Evolutionary conservation across 1,140 invertebrate genomes (phyloP), one percentile per base, ranked within the genome.

Genomic region (Holcopasites calliopsidis): DNA sequence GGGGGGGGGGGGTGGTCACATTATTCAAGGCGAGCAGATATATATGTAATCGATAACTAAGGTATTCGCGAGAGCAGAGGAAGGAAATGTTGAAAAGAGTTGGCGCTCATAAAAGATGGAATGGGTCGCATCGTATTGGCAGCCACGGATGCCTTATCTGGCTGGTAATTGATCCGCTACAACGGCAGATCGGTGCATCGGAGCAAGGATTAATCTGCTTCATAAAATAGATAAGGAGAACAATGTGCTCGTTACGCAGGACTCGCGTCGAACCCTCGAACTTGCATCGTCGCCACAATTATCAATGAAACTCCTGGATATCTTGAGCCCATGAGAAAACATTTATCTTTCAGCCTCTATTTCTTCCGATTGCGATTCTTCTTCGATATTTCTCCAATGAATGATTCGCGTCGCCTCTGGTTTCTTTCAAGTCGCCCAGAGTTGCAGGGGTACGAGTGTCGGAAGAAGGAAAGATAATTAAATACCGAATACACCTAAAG

Each of bases 241-340:
- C 78, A 85, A 85, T 83, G 72, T 80, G 78, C 80, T 83, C 69
- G 76, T 85, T 80, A 80, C 54, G 50, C 55, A 68, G 40, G 28
- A 26, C 49, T 73, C 33, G 44, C 21, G 38, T 35, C 18, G 31
- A 1, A 8, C 3, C 11, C 16, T 1, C 57, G 31, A 64, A 61
- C 69, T 64, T 52, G 31, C 16, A 23, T 71, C 31, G 16, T 65
- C 60, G 49, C 16, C 28, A 28, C n/a, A 16, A 42, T 23, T n/a
- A n/a, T n/a, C 38, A 16, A 50, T 28, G 64, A 62, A 58, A 44
- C 2, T 47, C 23, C 21, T 16, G 10, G 21, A 18, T 40, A 16
- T 47, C 7, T 6, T 58, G 47, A 52, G 69, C 47, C 33, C 44
- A 31, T 52, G 62, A 50, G 21, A 38, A 33, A 26, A 52, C 23